Evolutionary conservation across 2,888 invertebrate genomes (phyloP), one percentile per base, ranked within the genome.

Genomic region (Metopia argyrocephala): DNA sequence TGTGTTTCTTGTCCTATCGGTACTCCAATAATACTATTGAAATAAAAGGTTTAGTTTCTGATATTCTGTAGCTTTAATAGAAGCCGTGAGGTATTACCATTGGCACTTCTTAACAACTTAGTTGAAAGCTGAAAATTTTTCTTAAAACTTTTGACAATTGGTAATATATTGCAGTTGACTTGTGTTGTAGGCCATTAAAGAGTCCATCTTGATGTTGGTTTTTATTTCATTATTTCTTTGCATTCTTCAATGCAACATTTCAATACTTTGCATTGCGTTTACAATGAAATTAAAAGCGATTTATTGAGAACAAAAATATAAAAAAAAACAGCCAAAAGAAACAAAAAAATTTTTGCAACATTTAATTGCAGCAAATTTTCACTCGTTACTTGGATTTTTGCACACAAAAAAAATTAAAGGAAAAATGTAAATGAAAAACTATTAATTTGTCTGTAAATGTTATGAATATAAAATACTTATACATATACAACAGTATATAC

Each of bases 321-420:
- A 20, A 15, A 18, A 20, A 23, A 50, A 59, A 62, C 61, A 71
- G 4, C 2, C 48, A 25, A 46, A 5, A 15, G 48, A 48, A 48
- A 18, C 3, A 65, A 31, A 68, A 21, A 61, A 75, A 62, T 7
- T 38, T 9, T 70, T 70, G 57, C 70, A 70, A 59, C 46, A 71
- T 69, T 38, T 70, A 76, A 76, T 76, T 76, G 59, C 38, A 25
- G 23, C 64, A 65, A 71, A 65, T 78, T 78, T 78, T 23, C 78
- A 71, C 28, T 61, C 27, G 27, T 52, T 71, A 21, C 20, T 54
- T 21, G 23, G 23, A n/a, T 5, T 27, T 48, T 64, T 46, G 2
- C n/a, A 3, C 0, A 0, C 31, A 1, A 12, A 38, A 38, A 38
- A 38, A 15, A 4, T 4, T 3, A 15, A 38, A n/a, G n/a, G n/a